Conservation (phyloP, 2,113 vertebrate species). For the Rutilus rutilus region DNA sequence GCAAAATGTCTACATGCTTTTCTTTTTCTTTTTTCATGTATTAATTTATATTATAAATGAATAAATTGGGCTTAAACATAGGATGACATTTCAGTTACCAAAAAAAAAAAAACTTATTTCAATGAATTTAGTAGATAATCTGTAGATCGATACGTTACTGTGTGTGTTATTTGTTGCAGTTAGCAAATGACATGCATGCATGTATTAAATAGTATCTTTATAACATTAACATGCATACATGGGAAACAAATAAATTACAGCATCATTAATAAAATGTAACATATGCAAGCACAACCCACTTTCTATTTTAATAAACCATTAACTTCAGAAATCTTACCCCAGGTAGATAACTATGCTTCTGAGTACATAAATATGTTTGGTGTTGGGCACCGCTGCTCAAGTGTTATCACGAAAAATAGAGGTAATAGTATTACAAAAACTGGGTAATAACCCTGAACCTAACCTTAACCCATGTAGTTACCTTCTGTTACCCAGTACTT, state of each 20-base stretch:
- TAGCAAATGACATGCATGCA: conserved; percentile 32
- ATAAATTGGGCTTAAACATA: background rate
- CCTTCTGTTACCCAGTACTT: too few relatives aligned
- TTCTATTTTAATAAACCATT: conserved; percentile 1
- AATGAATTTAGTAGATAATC: conserved; percentile 1
- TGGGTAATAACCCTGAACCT: too few relatives aligned
- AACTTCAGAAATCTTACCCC: background rate
- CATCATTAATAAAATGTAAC: background rate
- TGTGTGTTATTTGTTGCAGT: conserved; percentile 18
- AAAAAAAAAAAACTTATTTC: background rate
- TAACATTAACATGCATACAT: background rate
- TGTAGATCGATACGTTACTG: background rate
- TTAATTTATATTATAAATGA: background rate
- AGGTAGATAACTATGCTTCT: background rate
- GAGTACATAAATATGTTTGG: background rate
- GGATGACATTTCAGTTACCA: background rate
- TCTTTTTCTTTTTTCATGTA: background rate
- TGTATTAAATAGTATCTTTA: conserved; percentile 24
- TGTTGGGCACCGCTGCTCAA: background rate
- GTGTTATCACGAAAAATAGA: background rate
- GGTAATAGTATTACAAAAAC: background rate
- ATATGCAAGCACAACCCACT: conserved; percentile 25
- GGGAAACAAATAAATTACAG: background rate
- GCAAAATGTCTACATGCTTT: background rate
- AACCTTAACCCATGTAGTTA: too few relatives aligned